Conservation (phyloP, 53 echinoderm and acorn worm species). For the Temnopleurus reevesii region DNA sequence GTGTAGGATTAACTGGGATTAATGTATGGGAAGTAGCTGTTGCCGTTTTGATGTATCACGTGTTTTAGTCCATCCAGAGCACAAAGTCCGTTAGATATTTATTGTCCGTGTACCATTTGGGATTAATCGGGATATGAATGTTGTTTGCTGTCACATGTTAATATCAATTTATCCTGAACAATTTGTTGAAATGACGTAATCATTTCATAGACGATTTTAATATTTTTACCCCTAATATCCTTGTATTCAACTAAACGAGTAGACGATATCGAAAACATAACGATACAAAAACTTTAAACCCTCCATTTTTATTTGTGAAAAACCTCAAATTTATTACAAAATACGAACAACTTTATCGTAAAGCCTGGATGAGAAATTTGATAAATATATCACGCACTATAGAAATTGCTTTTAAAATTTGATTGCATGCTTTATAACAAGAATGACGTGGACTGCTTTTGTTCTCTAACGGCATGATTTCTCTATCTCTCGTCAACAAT, state of each 20-base stretch:
- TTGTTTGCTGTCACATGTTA: not conserved
- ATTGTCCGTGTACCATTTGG: no score
- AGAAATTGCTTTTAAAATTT: no score
- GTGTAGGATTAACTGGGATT: constrained; percentile 17
- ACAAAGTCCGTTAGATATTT: not conserved
- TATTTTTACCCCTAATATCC: no score
- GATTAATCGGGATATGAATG: not conserved
- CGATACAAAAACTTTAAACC: no score
- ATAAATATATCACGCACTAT: not conserved
- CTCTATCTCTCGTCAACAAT: not conserved
- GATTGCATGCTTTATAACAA: not conserved
- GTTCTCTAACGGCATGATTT: not conserved
- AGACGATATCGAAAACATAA: no score
- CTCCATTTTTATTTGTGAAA: no score
- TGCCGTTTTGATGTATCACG: constrained; percentile 9
- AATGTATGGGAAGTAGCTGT: not conserved
- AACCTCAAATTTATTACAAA: no score
- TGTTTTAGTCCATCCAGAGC: not conserved
- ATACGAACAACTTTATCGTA: no score
- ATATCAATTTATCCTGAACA: not conserved
- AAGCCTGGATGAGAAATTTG: no score
- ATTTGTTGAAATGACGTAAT: no score
- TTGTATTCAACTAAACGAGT: no score
- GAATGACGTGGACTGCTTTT: constrained; percentile 19
- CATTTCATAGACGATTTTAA: no score